These are phyloP conservation scores for Phrynocephalus versicolor DNA, from an alignment of 2,113 vertebrate genomes.

Conservation along the genomic window DNA sequence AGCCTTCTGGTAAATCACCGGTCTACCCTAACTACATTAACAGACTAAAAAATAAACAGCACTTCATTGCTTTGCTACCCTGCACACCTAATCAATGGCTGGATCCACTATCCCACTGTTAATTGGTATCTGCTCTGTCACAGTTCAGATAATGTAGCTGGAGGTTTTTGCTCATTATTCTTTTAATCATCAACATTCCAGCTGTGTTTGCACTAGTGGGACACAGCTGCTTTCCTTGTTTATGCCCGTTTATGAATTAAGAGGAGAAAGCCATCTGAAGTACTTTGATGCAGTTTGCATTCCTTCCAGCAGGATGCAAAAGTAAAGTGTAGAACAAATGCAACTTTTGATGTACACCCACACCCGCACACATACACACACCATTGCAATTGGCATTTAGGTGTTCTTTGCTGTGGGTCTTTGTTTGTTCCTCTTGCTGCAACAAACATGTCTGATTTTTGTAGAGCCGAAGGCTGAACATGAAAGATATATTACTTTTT, in stretches of 20 bases:
- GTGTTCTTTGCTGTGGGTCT: neutral
- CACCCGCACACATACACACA: too few species aligned
- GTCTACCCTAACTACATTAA: conserved; percentile 21
- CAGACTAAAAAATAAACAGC: conserved; percentile 27
- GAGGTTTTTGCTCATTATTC: conserved; percentile 71
- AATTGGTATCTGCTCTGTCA: conserved; percentile 45
- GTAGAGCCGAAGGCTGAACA: neutral
- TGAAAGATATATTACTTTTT: neutral
- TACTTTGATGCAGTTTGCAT: neutral
- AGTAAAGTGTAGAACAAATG: neutral
- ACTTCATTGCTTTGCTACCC: conserved; percentile 44
- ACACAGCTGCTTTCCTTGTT: conserved; percentile 66
- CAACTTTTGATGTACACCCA: neutral
- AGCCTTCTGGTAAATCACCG: neutral
- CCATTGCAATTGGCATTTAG: neutral
- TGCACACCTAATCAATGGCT: conserved; percentile 40
- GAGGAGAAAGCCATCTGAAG: neutral
- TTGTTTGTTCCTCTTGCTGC: neutral
- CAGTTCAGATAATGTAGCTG: conserved; percentile 52
- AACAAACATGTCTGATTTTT: neutral
- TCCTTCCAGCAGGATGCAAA: neutral
- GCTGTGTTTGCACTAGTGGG: conserved; percentile 78
- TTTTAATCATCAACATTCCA: conserved; percentile 65
- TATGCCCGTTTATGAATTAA: conserved; percentile 31
- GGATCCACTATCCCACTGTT: conserved; percentile 25